Base-by-base conservation (phyloP, 2,888 invertebrate genomes). In the Dryadula phaetusa region DNA sequence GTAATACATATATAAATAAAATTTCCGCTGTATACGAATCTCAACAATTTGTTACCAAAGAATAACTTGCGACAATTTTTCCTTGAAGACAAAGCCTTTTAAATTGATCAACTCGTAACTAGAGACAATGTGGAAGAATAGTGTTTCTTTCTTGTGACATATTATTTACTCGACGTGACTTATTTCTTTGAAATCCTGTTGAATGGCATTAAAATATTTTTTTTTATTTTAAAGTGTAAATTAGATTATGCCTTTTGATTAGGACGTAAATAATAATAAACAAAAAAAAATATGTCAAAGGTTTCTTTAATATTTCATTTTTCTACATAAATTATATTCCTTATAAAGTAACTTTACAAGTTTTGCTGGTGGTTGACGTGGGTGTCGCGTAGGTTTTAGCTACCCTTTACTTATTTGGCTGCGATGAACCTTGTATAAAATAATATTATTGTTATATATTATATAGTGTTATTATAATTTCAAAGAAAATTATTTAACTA, bases 391-490 rank as follows among this genome's bases (percentile, higher is more conserved):
- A 44, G 44, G 22, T 63, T 40, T 44, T 53, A 42, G 47, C 37
- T 14, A 62, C 49, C 52, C 42, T 10, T 52, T 40, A 62, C 52
- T 52, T 62, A 42, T 62, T 44, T 34, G 20, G 16, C 22, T 54
- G 8, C 32, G 10, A n/a, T 34, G n/a, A 22, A 22, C 8, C 16
- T 40, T 37, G 34, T 54, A 16, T 44, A 2, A 32, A 5, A 42
- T 54, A 25, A 54, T 54, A 54, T 22, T 40, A 37, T 22, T 47
- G 12, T 7, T 8, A 3, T 2, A n/a, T 22, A 37, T 14, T 16
- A 28, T 28, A n/a, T n/a, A n/a, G n/a, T n/a, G n/a, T n/a, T n/a
- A n/a, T n/a, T n/a, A n/a, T n/a, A n/a, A n/a, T n/a, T n/a, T n/a
- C n/a, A n/a, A n/a, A n/a, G n/a, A n/a, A n/a, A n/a, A n/a, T n/a